Percentiles rank a stretch among this genome's conserved stretches.
These are phyloP conservation scores for Microplitis demolitor DNA, from an alignment of 1,140 invertebrate genomes.

Conservation along the genomic window DNA sequence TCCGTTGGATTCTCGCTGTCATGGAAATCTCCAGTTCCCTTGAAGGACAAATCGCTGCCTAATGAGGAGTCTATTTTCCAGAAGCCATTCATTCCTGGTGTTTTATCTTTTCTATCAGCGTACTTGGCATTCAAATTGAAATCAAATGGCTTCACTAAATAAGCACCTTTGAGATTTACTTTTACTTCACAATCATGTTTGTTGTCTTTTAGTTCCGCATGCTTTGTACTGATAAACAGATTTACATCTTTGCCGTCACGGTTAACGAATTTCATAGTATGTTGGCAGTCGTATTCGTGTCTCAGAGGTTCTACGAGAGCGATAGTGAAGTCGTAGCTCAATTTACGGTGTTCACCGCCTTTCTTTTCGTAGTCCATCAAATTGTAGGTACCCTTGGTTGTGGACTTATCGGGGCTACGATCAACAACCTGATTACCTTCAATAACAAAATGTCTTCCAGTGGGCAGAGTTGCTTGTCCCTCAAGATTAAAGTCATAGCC, in stretches of 20 bases:
- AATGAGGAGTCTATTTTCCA: constrained; percentile 41
- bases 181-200: constrained; percentile 32
- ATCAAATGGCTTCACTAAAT: constrained; percentile 50
- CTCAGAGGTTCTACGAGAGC: constrained; percentile 24
- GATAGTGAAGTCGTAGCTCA: constrained; percentile 33
- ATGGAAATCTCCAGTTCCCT: constrained; percentile 57
- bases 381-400: constrained; percentile 54
- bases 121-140: constrained; percentile 25
- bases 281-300: constrained; percentile 52
- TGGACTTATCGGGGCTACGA: constrained; percentile 53
- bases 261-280: constrained; percentile 50
- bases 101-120: constrained; percentile 7
- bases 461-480: constrained; percentile 65
- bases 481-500: constrained; percentile 55
- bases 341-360: constrained; percentile 58
- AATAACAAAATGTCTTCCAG: constrained; percentile 60
- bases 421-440: constrained; percentile 58
- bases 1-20: constrained; percentile 40
- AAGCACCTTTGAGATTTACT: constrained; percentile 40
- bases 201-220: constrained; percentile 36
- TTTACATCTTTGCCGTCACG: constrained; percentile 48
- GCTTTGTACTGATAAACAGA: constrained; percentile 36
- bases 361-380: constrained; percentile 63
- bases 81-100: not conserved
- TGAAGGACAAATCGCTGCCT: constrained; percentile 40